Conservation (phyloP, 2,888 invertebrate species). For the Cremastinae sp. region DNA sequence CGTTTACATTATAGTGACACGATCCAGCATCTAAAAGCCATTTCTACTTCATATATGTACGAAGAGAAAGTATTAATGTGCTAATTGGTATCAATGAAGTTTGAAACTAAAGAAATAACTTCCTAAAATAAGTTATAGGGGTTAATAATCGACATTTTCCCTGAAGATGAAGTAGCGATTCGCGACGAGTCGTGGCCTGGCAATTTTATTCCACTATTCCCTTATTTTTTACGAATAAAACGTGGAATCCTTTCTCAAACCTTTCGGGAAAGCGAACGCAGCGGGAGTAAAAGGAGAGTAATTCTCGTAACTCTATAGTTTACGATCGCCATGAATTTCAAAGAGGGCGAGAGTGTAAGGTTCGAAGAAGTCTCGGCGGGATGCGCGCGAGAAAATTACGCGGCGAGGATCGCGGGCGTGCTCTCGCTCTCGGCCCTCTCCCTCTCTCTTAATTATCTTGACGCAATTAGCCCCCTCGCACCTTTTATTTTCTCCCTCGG, state of each 20-base stretch:
- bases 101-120: no score
- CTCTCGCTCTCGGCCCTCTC: slow-evolving; percentile 5
- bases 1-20: no score
- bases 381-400: slow-evolving; percentile 41
- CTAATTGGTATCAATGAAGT: no score
- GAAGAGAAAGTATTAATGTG: no score
- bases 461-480: slow-evolving; percentile 66
- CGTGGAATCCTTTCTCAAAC: slow-evolving; percentile 34
- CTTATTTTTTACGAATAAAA: slow-evolving; percentile 37
- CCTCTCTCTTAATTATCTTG: slow-evolving; percentile 70
- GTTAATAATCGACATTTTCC: no score
- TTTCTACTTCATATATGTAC: no score
- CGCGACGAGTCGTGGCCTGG: no score
- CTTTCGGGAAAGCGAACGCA: slow-evolving; percentile 4
- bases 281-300: slow-evolving; percentile 19
- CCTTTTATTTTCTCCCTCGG: slow-evolving; percentile 32
- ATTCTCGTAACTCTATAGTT: slow-evolving; percentile 59
- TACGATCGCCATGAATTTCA: slow-evolving; percentile 58
- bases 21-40: no score
- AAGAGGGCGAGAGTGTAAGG: slow-evolving; percentile 31
- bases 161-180: no score
- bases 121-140: no score
- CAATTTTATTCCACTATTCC: no score
- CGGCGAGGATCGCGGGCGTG: slow-evolving; percentile 44
- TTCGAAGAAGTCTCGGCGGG: slow-evolving; percentile 16